phyloP scores from a whole-genome alignment of 2,888 invertebrate species.

The Acanthococcus lagerstroemiae region DNA sequence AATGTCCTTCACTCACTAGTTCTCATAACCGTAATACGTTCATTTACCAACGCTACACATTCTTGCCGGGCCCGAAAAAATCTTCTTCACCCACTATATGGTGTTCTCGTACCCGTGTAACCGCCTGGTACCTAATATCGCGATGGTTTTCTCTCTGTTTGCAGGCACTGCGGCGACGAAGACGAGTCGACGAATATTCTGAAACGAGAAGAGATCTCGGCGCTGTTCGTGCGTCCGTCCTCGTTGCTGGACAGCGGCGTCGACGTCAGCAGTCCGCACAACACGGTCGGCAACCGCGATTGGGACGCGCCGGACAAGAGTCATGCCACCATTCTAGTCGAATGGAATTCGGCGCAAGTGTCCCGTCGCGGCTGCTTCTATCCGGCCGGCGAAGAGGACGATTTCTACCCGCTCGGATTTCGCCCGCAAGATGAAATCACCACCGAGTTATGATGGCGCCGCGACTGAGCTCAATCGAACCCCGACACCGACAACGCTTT shows the following conservation, averaged over 20 bases:
- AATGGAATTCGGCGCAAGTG: constrained; percentile 39
- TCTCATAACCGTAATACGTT: too few relatives aligned
- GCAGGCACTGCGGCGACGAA: constrained; percentile 8
- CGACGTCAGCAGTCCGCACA: constrained; percentile 42
- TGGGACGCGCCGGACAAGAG: constrained; percentile 42
- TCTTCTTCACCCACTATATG: too few relatives aligned
- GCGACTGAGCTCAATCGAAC: too few relatives aligned
- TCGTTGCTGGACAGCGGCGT: constrained; percentile 46
- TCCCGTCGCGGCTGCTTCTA: constrained; percentile 38
- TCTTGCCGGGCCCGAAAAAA: too few relatives aligned
- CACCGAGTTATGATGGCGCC: constrained; percentile 55
- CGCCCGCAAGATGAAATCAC: constrained; percentile 82
- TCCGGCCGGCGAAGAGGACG: constrained; percentile 52
- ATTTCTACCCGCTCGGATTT: constrained; percentile 71
- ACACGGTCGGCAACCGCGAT: constrained; percentile 3
- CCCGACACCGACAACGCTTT: too few relatives aligned
- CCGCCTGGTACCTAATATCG: too few relatives aligned
- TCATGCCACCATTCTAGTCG: constrained; percentile 17
- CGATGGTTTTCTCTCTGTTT: too few relatives aligned
- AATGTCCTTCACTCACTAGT: too few relatives aligned
- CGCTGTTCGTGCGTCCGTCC: constrained; percentile 40
- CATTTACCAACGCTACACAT: too few relatives aligned
- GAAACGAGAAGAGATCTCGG: constrained; percentile 30
- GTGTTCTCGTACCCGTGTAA: too few relatives aligned
- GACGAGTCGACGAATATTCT: constrained; percentile 15